Percentiles rank a stretch among this genome's conserved stretches.
Evolutionary conservation across 2,113 vertebrate species (phyloP).

Genomic region (Callionymus lyra): DNA sequence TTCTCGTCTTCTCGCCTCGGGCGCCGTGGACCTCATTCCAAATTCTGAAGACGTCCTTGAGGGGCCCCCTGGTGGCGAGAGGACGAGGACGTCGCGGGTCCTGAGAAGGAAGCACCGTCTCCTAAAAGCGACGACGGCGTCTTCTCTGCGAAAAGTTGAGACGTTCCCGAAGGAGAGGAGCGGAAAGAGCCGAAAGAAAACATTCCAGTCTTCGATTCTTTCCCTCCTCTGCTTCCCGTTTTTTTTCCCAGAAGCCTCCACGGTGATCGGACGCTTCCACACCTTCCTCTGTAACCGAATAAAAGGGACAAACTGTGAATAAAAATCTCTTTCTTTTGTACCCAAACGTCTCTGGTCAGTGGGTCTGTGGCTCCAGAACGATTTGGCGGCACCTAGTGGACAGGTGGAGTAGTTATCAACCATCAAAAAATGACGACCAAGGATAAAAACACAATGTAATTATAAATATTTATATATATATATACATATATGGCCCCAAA

Average conservation of each 20-base stretch:
- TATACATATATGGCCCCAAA: no score
- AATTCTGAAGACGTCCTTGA: slow-evolving; percentile 48
- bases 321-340: slow-evolving; percentile 67
- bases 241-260: slow-evolving; percentile 32
- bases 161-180: slow-evolving; percentile 30
- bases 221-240: slow-evolving; percentile 42
- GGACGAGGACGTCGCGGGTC: slow-evolving; percentile 9
- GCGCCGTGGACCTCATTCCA: slow-evolving; percentile 48
- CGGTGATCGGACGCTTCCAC: slow-evolving; percentile 13
- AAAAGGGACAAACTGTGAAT: slow-evolving; percentile 70
- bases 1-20: background rate
- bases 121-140: slow-evolving; percentile 49
- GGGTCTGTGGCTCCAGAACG: slow-evolving; percentile 29
- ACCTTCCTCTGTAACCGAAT: slow-evolving; percentile 63
- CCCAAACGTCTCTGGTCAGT: slow-evolving; percentile 53
- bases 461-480: no score
- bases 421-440: no score
- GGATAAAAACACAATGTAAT: no score
- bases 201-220: slow-evolving; percentile 57
- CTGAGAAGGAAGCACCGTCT: slow-evolving; percentile 21
- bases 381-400: slow-evolving; percentile 19
- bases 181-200: slow-evolving; percentile 59
- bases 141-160: slow-evolving; percentile 10
- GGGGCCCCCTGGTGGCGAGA: slow-evolving; percentile 13
- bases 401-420: no score